Base-by-base conservation (phyloP, 2,797 vertebrate species). In the Falco berigora region DNA sequence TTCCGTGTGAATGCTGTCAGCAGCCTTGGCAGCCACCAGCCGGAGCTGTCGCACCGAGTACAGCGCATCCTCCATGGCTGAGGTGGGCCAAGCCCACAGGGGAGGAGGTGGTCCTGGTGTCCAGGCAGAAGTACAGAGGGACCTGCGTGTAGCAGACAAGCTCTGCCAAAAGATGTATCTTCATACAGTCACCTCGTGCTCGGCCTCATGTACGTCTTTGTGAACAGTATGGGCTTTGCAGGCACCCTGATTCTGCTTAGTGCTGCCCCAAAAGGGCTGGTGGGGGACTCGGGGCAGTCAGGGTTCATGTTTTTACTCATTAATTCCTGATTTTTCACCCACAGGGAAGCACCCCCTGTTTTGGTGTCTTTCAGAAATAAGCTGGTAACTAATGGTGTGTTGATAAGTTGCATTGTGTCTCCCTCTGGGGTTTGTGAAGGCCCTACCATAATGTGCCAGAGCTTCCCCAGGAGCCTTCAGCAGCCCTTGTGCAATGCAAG, bases 11-110 rank as follows among this genome's bases (percentile, higher is more conserved):
- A 30, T 10, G 50, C 56, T 44, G 55, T 12, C 18, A 13, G 36
- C 24, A 4, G 83, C 92, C 81, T 73, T 10, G 9, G 90, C 90
- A 88, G 86, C 94, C 96, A 94, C 76, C 84, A 97, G 96, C 84
- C 5, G 77, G 96, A 83, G 95, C 97, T 96, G n/a, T 91, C 17
- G 78, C 67, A 56, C 79, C 10, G 0, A n/a, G 5, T 13, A 87
- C 4, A 5, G 21, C 68, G 7, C 40, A 8, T 16, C 68, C 2
- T 0, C 56, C 1, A 32, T 28, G 50, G 42, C 72, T 3, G 2
- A 20, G 24, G 3, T 18, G 82, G 34, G 61, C 64, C 40, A 10
- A 50, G 67, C 2, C 69, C n/a, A 4, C 2, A 0, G 72, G 49
- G 47, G 16, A 53, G 74, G 86, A 74, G 84, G 69, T 81, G 73